Conservation (phyloP, 2,797 vertebrate genomes). For the Sebastes dallii region DNA sequence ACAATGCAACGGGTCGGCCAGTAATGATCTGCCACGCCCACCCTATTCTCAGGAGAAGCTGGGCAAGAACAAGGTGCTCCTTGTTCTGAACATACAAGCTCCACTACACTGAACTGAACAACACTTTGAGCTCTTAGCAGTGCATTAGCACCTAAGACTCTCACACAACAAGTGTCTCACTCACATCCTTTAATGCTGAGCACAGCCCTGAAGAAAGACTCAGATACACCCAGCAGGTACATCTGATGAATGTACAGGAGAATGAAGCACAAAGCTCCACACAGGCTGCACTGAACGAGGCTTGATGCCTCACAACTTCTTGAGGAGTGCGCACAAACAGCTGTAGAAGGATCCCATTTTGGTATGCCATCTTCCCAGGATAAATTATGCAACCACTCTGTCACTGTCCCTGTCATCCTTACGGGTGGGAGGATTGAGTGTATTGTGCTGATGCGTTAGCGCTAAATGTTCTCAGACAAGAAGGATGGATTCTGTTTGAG, state of each 20-base stretch:
- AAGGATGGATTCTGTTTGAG: slow-evolving; percentile 45
- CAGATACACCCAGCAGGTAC: slow-evolving; percentile 38
- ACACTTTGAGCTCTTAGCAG: slow-evolving; percentile 27
- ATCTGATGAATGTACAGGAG: slow-evolving; percentile 44
- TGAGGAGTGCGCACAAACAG: slow-evolving; percentile 21
- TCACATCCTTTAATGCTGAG: slow-evolving; percentile 33
- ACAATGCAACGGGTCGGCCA: slow-evolving; percentile 3
- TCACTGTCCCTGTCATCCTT: slow-evolving; percentile 55
- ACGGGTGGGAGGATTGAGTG: slow-evolving; percentile 46
- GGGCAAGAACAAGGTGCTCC: slow-evolving; percentile 1
- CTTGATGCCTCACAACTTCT: slow-evolving; percentile 24
- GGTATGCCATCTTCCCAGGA: slow-evolving; percentile 38
- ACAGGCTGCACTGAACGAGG: slow-evolving; percentile 10
- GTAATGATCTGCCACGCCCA: slow-evolving; percentile 22
- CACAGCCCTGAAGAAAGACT: slow-evolving; percentile 16
- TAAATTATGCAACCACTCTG: slow-evolving; percentile 59
- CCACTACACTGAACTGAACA: slow-evolving; percentile 2
- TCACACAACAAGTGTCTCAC: not conserved
- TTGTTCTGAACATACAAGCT: slow-evolving; percentile 1
- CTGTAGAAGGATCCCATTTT: slow-evolving; percentile 50
- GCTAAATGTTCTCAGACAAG: slow-evolving; percentile 55
- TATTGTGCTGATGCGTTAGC: slow-evolving; percentile 42
- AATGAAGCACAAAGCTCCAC: slow-evolving; percentile 44
- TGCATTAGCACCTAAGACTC: slow-evolving; percentile 7
- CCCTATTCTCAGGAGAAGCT: not conserved